Evolutionary conservation across 2,113 vertebrate species (phyloP).

Genomic region (Loxodonta africana): DNA sequence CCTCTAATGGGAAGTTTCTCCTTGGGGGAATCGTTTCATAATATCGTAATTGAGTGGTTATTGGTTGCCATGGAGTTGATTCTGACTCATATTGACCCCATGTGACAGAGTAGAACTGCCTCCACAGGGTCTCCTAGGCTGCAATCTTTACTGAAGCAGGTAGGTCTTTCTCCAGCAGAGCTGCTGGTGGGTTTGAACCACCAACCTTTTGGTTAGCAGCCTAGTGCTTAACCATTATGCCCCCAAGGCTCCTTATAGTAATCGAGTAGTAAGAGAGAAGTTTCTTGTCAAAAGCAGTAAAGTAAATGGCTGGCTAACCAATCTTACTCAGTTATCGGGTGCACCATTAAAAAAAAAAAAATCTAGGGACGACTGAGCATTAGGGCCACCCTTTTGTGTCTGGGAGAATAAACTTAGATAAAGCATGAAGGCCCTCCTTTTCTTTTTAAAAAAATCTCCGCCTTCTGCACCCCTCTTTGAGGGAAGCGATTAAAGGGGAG

Average conservation of each 20-base stretch:
- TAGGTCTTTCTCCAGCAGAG: too few relatives aligned
- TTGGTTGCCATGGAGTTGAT: too few relatives aligned
- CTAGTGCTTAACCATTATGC: too few relatives aligned
- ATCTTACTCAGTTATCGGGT: background rate
- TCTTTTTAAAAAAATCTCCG: background rate
- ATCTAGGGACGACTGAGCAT: background rate
- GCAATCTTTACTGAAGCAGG: too few relatives aligned
- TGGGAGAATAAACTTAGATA: background rate
- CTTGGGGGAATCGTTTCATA: background rate
- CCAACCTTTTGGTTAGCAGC: too few relatives aligned
- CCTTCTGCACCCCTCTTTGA: background rate
- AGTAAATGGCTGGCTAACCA: background rate
- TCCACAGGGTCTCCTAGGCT: too few relatives aligned
- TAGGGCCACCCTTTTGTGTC: background rate
- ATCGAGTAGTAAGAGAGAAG: too few relatives aligned
- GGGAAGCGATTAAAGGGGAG: background rate
- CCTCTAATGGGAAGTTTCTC: background rate
- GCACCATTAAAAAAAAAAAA: background rate
- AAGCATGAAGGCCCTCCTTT: background rate
- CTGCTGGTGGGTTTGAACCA: too few relatives aligned
- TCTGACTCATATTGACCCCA: too few relatives aligned
- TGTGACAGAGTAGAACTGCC: too few relatives aligned
- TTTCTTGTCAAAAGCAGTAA: background rate
- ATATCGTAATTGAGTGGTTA: background rate
- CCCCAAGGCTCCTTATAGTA: too few relatives aligned